phyloP scores from a whole-genome alignment of 1,140 invertebrate species.

The Lamellibrachia luymesi region DNA sequence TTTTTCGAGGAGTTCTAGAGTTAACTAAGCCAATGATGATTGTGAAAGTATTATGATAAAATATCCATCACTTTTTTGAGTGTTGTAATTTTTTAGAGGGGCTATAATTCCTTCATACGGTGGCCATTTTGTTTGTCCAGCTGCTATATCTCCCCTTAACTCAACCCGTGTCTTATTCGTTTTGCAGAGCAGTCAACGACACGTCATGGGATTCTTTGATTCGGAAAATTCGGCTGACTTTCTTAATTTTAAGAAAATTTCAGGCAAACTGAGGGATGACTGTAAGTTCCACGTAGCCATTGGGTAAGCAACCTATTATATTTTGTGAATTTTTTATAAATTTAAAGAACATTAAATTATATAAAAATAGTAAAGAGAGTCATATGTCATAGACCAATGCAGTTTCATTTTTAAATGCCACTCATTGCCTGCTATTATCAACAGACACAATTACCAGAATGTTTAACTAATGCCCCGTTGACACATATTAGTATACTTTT shows the following conservation, averaged over 20 bases:
- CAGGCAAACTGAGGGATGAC: slow-evolving; percentile 79
- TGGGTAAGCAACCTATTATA: slow-evolving; percentile 69
- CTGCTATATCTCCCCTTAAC: background rate
- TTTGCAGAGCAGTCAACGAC: slow-evolving; percentile 74
- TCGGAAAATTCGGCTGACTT: slow-evolving; percentile 73
- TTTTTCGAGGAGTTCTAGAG: no score
- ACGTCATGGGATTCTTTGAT: slow-evolving; percentile 92
- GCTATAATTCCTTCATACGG: no score
- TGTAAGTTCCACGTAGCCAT: slow-evolving; percentile 92
- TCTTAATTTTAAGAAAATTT: slow-evolving; percentile 49
- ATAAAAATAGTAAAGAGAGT: no score
- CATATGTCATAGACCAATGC: no score
- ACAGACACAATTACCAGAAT: background rate
- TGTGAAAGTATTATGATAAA: no score
- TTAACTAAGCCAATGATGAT: no score
- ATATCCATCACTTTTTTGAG: no score
- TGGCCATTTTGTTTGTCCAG: no score
- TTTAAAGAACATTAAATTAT: background rate
- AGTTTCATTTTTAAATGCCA: no score
- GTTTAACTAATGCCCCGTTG: background rate
- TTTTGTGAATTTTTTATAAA: no score
- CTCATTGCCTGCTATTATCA: background rate
- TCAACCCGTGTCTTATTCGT: background rate
- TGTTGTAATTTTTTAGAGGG: no score
- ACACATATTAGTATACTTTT: background rate